phyloP scores from a whole-genome alignment of 2,113 vertebrate species.

The Otis tarda region DNA sequence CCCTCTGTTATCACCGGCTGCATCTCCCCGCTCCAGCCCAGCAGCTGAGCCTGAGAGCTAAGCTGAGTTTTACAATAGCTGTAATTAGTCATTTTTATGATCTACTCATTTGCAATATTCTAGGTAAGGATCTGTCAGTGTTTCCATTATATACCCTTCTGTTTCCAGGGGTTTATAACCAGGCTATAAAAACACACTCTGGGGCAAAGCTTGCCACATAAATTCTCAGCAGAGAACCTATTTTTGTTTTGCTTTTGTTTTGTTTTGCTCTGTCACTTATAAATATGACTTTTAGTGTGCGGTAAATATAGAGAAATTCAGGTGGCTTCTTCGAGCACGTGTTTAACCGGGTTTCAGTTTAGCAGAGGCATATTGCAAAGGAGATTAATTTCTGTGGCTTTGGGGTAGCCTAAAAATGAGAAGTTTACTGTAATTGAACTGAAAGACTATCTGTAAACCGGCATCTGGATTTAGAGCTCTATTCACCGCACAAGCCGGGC shows the following conservation, averaged over 20 bases:
- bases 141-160: constrained; percentile 68
- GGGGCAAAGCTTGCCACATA: constrained; percentile 41
- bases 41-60: constrained; percentile 4
- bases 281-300: background rate
- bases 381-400: background rate
- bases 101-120: constrained; percentile 56
- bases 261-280: background rate
- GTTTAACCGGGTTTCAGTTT: background rate
- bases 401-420: background rate
- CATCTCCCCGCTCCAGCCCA: constrained; percentile 13
- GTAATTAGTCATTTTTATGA: constrained; percentile 69
- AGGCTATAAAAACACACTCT: constrained; percentile 65
- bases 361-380: background rate
- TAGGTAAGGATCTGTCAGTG: constrained; percentile 68
- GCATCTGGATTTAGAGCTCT: constrained; percentile 17
- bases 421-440: background rate
- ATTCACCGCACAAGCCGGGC: background rate
- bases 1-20: constrained; percentile 12
- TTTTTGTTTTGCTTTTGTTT: constrained; percentile 38
- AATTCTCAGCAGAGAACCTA: constrained; percentile 52
- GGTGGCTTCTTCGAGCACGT: background rate
- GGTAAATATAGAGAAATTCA: background rate
- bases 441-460: background rate
- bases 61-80: constrained; percentile 53
- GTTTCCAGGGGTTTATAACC: constrained; percentile 64